These are phyloP conservation scores for Mythimna pallens DNA, from an alignment of 2,888 invertebrate species.

Conservation along the genomic window DNA sequence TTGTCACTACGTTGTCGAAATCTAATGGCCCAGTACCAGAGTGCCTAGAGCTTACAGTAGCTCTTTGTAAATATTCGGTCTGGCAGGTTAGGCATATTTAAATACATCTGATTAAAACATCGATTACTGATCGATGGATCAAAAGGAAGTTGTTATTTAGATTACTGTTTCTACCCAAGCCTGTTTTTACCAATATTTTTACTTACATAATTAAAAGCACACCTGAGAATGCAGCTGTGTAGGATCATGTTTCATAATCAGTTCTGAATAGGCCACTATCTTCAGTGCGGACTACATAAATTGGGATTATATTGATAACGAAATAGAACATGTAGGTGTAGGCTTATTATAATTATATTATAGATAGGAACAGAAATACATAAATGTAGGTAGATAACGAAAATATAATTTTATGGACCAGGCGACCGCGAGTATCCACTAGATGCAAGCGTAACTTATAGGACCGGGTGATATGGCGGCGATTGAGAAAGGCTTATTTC, in stretches of 20 bases:
- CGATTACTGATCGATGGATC: no score
- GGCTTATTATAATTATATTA: slow-evolving; percentile 5
- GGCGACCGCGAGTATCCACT: background rate
- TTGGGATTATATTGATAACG: slow-evolving; percentile 23
- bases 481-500: background rate
- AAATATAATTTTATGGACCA: background rate
- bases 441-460: background rate
- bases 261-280: background rate
- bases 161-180: no score
- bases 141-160: no score
- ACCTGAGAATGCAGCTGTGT: background rate
- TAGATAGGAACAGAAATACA: slow-evolving; percentile 10
- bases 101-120: no score
- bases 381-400: background rate
- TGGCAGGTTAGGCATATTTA: no score
- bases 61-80: no score
- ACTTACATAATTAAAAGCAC: background rate
- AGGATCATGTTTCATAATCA: slow-evolving; percentile 8
- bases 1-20: no score
- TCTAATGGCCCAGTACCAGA: no score
- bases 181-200: background rate
- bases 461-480: background rate
- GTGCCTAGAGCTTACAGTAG: no score
- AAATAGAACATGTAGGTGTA: slow-evolving; percentile 4
- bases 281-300: slow-evolving; percentile 16